Percentiles rank a stretch among this genome's conserved stretches.
These are phyloP conservation scores for Heterochromis multidens DNA, from an alignment of 2,113 vertebrate species.

Conservation along the genomic window DNA sequence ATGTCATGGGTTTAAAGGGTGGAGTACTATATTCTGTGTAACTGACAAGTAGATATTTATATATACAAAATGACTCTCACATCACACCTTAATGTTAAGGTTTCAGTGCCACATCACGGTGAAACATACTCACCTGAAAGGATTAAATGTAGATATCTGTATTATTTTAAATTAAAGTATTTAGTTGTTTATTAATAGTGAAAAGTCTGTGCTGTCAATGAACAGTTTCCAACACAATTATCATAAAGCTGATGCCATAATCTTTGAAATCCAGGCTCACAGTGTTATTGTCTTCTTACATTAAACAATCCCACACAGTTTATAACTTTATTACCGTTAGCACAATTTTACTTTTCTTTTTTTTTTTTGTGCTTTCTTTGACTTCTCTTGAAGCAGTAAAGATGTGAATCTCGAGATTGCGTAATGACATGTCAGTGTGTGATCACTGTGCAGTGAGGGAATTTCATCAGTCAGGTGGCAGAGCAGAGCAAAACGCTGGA, in stretches of 20 bases:
- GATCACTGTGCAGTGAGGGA: background rate
- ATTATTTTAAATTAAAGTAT: background rate
- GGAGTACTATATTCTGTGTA: background rate
- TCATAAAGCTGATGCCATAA: background rate
- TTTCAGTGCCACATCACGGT: background rate
- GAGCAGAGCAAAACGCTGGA: background rate
- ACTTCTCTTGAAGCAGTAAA: background rate
- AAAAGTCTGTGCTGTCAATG: background rate
- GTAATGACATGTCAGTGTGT: background rate
- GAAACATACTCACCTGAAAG: background rate
- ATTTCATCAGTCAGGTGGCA: constrained; percentile 56
- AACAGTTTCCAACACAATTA: background rate
- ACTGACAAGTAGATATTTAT: background rate
- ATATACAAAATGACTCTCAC: background rate
- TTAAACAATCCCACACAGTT: background rate
- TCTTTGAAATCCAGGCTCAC: background rate
- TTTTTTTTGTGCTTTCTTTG: background rate
- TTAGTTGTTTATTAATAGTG: background rate
- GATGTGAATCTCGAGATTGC: background rate
- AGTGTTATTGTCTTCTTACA: background rate
- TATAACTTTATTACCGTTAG: background rate
- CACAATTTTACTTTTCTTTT: too few relatives aligned
- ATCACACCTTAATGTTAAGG: background rate
- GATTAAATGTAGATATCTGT: background rate
- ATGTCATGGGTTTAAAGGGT: background rate